Evolutionary conservation across 2,888 invertebrate species (phyloP).

Genomic region (Pollenia angustigena): DNA sequence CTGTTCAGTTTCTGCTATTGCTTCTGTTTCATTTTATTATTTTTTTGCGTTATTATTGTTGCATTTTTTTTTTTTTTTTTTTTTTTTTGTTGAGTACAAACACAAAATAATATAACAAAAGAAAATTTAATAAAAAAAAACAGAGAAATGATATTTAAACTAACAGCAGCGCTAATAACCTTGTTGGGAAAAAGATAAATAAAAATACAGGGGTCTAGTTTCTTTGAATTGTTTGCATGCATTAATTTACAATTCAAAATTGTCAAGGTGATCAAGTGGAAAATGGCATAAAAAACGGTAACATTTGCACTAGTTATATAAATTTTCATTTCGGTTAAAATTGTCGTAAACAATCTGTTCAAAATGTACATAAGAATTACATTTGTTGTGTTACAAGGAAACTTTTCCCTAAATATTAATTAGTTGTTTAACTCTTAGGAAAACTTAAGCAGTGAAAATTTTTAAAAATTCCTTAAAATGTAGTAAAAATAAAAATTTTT

Average conservation of each 20-base stretch:
- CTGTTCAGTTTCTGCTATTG: background rate
- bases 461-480: too few species aligned
- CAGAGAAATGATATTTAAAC: conserved; percentile 20
- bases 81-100: conserved; percentile 3
- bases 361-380: too few species aligned
- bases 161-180: conserved; percentile 55
- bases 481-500: too few species aligned
- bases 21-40: conserved; percentile 12
- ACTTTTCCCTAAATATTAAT: too few species aligned
- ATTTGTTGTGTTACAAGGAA: too few species aligned
- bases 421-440: too few species aligned
- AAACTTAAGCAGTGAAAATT: too few species aligned
- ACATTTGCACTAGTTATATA: too few species aligned
- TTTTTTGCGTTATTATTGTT: conserved; percentile 35
- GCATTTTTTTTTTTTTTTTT: conserved; percentile 27
- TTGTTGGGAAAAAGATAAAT: conserved; percentile 40
- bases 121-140: conserved; percentile 62
- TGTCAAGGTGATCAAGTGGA: conserved; percentile 17
- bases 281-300: background rate
- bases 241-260: background rate
- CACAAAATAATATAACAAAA: conserved; percentile 60
- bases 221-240: background rate
- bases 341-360: too few species aligned
- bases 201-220: conserved; percentile 2
- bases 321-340: too few species aligned